Conservation (phyloP, 2,113 vertebrate genomes). For the Chloropsis hardwickii region DNA sequence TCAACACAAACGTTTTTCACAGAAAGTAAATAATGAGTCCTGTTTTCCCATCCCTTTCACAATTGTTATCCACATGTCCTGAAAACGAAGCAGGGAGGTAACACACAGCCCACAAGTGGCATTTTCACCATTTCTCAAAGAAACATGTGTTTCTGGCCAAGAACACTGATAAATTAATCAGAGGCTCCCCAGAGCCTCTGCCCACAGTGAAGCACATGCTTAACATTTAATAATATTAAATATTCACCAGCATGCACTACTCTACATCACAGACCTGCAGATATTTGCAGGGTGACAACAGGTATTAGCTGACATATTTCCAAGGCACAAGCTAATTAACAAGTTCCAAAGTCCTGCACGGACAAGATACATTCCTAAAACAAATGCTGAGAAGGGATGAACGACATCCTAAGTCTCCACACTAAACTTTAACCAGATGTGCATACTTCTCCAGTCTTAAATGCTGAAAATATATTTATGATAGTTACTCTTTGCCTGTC, state of each 20-base stretch:
- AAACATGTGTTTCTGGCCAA: background rate
- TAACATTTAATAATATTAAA: background rate
- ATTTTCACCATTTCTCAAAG: background rate
- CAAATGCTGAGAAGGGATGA: background rate
- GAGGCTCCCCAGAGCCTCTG: background rate
- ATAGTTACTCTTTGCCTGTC: background rate
- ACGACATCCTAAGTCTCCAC: background rate
- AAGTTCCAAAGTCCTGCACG: background rate
- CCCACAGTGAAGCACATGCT: background rate
- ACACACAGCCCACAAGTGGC: background rate
- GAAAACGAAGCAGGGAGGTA: background rate
- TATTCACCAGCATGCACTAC: background rate
- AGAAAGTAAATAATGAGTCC: background rate
- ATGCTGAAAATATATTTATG: background rate
- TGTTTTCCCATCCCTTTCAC: background rate
- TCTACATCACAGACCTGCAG: background rate
- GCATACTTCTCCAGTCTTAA: background rate
- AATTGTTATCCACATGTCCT: accelerated
- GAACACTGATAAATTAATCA: background rate
- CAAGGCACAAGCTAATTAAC: background rate
- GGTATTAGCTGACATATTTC: background rate
- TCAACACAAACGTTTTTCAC: background rate
- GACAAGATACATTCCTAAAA: background rate
- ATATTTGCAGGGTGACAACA: background rate
- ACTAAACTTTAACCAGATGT: background rate